Base-by-base conservation (phyloP, 1,140 invertebrate genomes). In the Bicyclus anynana region DNA sequence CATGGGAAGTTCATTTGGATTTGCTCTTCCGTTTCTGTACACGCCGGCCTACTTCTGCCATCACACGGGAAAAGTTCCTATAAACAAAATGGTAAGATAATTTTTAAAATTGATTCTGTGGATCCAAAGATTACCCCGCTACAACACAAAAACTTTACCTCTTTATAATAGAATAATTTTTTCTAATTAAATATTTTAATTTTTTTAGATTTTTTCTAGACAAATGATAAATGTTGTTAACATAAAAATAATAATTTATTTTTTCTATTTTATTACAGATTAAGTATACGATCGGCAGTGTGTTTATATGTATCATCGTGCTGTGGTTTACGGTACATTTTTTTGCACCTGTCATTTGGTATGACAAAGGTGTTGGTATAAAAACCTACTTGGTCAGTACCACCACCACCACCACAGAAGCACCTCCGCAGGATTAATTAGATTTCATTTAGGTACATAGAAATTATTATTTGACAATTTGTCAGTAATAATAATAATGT, bases 1-100 rank as follows among this genome's bases (percentile, higher is more conserved):
- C 1, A 60, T 83, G 5, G 77, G 62, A 23, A 57, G 65, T 13
- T 73, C 77, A 0, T 64, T 78, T 37, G 78, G 78, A 12, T 83
- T 80, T 38, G 68, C 72, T 29, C 26, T 23, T 1, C 82, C 82
- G 0, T 81, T 81, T 53, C 44, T 68, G 5, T 74, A 76, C 29
- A 81, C 82, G 1, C 80, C 82, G 1, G 77, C 72, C 5, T 78
- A 76, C 56, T 80, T 72, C n/a, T 77, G 77, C 35, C 70, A 80
- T 40, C 46, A 61, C 3, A 68, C 60, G 4, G 80, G 80, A 42
- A 83, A 81, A 71, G 77, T 81, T n/a, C 75, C 78, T 0, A 57
- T 59, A 10, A 54, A 26, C 17, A 69, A 61, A 68, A 80, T 83
- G 77, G 82, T 81, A 64, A 61, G 51, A n/a, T n/a, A n/a, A n/a